Evolutionary conservation across 2,797 vertebrate genomes (phyloP).

Genomic region (Lithobates sylvaticus): DNA sequence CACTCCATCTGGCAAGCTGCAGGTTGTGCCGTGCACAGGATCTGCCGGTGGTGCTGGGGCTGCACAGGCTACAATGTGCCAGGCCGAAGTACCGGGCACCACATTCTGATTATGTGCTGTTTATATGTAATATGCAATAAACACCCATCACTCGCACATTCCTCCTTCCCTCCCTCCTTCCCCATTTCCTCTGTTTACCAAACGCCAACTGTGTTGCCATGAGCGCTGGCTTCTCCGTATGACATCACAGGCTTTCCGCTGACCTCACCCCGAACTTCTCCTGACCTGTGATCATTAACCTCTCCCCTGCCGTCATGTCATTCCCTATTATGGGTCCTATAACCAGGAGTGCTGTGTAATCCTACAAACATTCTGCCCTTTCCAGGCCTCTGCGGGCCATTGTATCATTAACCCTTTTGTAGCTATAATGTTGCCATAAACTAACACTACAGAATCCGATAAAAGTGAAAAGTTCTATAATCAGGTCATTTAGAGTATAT

Average conservation of each 20-base stretch:
- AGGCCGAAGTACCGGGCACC: not conserved
- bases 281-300: conserved; percentile 40
- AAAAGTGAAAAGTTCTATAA: too few relatives aligned
- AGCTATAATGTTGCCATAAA: too few relatives aligned
- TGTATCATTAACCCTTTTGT: not conserved
- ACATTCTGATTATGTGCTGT: conserved; percentile 6
- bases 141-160: conserved; percentile 35
- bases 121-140: conserved; percentile 19
- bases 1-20: too few relatives aligned
- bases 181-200: conserved; percentile 45
- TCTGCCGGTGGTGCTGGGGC: too few relatives aligned
- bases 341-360: not conserved
- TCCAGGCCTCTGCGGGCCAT: too few relatives aligned
- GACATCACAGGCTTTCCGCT: conserved; percentile 57
- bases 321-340: not conserved
- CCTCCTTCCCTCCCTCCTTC: conserved; percentile 36
- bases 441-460: too few relatives aligned
- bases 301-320: not conserved
- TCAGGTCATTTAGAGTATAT: too few relatives aligned
- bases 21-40: too few relatives aligned
- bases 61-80: conserved; percentile 20
- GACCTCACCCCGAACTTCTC: conserved; percentile 55
- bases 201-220: conserved; percentile 37
- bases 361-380: not conserved
- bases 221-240: conserved; percentile 10